Conservation (phyloP, 2,113 vertebrate species). For the Psilopsiagon aurifrons region DNA sequence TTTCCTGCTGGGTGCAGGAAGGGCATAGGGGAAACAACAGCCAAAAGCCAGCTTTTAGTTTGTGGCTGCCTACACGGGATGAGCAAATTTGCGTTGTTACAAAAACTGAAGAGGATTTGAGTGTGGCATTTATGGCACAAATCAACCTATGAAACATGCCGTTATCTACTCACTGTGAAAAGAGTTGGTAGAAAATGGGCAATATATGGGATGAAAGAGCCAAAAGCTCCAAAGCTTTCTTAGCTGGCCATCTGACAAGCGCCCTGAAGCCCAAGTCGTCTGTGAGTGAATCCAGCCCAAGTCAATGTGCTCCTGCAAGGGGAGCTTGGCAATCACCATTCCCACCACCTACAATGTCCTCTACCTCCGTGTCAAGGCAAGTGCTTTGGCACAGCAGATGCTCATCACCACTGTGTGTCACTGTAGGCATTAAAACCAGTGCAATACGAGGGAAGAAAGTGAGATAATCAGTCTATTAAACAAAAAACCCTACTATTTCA, state of each 20-base stretch:
- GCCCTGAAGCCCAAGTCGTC: background rate
- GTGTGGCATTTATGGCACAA: background rate
- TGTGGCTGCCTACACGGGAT: background rate
- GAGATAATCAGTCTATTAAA: background rate
- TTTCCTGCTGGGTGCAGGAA: background rate
- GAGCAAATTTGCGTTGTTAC: background rate
- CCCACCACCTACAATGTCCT: background rate
- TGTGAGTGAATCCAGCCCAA: background rate
- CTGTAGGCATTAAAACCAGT: slow-evolving; percentile 61
- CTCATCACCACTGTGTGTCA: slow-evolving; percentile 69
- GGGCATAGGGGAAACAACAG: rapidly evolving
- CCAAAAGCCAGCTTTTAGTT: background rate
- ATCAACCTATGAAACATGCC: slow-evolving; percentile 10
- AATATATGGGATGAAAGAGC: background rate
- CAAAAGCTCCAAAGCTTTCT: background rate
- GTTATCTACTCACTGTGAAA: background rate
- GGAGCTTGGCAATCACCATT: background rate
- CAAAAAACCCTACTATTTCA: background rate
- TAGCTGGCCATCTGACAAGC: background rate
- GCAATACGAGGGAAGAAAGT: background rate
- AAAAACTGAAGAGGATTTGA: slow-evolving; percentile 51
- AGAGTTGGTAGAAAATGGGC: background rate
- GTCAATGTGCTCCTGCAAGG: background rate
- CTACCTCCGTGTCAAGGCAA: background rate
- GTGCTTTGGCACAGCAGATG: slow-evolving; percentile 22